A percentile compares a stretch with the other conserved stretches of the same genome.
These are phyloP conservation scores for Synergus japonicus DNA, from an alignment of 2,888 invertebrate genomes.

Conservation along the genomic window DNA sequence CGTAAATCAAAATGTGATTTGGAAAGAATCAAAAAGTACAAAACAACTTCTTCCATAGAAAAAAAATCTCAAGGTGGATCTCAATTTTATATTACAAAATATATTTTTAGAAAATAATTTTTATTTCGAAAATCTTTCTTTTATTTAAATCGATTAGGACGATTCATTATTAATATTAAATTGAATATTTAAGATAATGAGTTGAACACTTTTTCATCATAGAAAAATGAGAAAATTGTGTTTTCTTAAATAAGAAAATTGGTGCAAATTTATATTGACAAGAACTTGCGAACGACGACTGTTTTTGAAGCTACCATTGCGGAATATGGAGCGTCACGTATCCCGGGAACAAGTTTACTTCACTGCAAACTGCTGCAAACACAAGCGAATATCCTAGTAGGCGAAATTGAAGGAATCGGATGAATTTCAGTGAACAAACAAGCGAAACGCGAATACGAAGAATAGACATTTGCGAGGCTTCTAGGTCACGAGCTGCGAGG, in stretches of 20 bases:
- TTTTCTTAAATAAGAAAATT: neutral
- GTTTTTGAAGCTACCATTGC: slow-evolving; percentile 11
- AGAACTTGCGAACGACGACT: slow-evolving; percentile 26
- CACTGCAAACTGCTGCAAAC: slow-evolving; percentile 43
- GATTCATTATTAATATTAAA: too few relatives aligned
- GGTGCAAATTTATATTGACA: slow-evolving; percentile 11
- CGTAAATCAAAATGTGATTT: slow-evolving; percentile 16
- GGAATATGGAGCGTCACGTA: slow-evolving; percentile 34
- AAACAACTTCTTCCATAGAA: neutral
- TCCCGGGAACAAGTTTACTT: slow-evolving; percentile 42
- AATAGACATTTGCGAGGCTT: slow-evolving; percentile 18
- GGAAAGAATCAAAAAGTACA: neutral
- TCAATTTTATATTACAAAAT: too few relatives aligned
- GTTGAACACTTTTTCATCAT: too few relatives aligned
- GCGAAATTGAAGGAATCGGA: slow-evolving; percentile 43
- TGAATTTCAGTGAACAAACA: slow-evolving; percentile 27
- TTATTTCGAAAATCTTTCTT: too few relatives aligned
- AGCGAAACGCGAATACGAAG: slow-evolving; percentile 9
- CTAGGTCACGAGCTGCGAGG: slow-evolving; percentile 5
- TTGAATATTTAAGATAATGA: too few relatives aligned
- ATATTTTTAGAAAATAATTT: too few relatives aligned
- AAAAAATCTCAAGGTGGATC: neutral
- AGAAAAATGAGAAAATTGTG: too few relatives aligned
- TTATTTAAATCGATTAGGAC: too few relatives aligned
- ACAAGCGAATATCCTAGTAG: slow-evolving; percentile 45